These are phyloP conservation scores for Myotis pilosus DNA, from an alignment of 2,797 vertebrate species.

Conservation along the genomic window DNA sequence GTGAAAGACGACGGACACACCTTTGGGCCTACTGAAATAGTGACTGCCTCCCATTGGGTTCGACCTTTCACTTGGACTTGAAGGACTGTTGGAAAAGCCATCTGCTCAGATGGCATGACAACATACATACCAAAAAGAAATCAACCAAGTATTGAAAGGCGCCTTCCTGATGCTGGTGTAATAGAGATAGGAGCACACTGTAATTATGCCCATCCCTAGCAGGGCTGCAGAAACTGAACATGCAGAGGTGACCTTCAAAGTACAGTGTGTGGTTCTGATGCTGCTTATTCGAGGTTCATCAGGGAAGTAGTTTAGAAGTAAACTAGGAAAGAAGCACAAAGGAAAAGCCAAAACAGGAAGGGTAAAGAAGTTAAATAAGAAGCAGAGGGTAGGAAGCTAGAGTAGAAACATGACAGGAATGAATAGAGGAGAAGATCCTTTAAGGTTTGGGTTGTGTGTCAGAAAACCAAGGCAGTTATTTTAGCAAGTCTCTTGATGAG, in stretches of 20 bases:
- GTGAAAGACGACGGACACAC: background rate
- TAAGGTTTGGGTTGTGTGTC: background rate
- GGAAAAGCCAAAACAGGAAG: background rate
- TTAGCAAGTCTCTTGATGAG: conserved; percentile 1
- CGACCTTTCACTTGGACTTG: background rate
- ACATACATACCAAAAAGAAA: background rate
- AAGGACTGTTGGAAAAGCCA: background rate
- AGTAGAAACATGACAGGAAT: background rate
- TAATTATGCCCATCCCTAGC: background rate
- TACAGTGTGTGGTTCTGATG: background rate
- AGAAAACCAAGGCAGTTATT: background rate
- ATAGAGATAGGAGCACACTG: background rate
- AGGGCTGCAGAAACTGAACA: background rate
- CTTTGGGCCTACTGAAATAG: background rate
- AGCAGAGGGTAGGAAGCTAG: background rate
- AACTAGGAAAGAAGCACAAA: background rate
- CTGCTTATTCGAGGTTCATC: background rate
- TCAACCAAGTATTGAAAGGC: background rate
- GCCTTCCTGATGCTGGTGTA: background rate
- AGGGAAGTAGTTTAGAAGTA: background rate
- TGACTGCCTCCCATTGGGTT: background rate
- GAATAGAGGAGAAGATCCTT: background rate
- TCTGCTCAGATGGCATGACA: background rate
- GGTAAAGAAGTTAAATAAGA: background rate
- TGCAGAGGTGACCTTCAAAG: background rate